Conservation (phyloP, 2,113 vertebrate species). For the Hydrolagus affinis region DNA sequence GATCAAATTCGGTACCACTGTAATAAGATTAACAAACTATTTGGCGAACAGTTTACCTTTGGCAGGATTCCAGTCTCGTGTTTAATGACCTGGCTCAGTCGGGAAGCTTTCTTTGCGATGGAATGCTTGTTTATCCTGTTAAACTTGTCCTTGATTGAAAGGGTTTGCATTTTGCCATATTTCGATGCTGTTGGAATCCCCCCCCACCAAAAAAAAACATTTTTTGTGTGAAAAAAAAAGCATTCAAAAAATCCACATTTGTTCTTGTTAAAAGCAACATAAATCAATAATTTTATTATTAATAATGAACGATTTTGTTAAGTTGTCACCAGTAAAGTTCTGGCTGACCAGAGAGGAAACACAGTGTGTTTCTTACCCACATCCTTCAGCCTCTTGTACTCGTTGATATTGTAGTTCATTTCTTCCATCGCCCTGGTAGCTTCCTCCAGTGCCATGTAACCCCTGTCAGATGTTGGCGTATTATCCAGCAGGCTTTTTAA, state of each 20-base stretch:
- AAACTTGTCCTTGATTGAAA: constrained; percentile 76
- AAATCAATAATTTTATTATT: not conserved
- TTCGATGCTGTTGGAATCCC: constrained; percentile 68
- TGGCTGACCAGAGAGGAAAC: not conserved
- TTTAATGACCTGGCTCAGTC: constrained; percentile 76
- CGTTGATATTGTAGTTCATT: constrained; percentile 83
- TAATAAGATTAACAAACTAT: not conserved
- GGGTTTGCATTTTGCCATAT: constrained; percentile 72
- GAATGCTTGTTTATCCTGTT: constrained; percentile 80
- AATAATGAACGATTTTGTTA: too few species aligned
- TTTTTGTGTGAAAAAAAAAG: not conserved
- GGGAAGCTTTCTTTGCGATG: constrained; percentile 83
- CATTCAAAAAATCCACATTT: not conserved
- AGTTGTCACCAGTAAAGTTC: too few species aligned
- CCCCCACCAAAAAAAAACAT: not conserved
- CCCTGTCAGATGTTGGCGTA: constrained; percentile 50
- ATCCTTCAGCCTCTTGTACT: constrained; percentile 87
- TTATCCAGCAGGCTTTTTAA: constrained; percentile 87
- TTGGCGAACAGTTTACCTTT: constrained; percentile 56
- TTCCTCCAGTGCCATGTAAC: constrained; percentile 57
- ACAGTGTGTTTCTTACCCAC: constrained; percentile 65
- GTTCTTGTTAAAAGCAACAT: not conserved
- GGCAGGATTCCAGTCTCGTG: constrained; percentile 76
- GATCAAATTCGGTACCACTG: not conserved
- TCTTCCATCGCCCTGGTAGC: constrained; percentile 61